Percentiles rank a stretch among this genome's conserved stretches.
Conservation (phyloP, 2,113 vertebrate genomes). For the Amazona vittata region DNA sequence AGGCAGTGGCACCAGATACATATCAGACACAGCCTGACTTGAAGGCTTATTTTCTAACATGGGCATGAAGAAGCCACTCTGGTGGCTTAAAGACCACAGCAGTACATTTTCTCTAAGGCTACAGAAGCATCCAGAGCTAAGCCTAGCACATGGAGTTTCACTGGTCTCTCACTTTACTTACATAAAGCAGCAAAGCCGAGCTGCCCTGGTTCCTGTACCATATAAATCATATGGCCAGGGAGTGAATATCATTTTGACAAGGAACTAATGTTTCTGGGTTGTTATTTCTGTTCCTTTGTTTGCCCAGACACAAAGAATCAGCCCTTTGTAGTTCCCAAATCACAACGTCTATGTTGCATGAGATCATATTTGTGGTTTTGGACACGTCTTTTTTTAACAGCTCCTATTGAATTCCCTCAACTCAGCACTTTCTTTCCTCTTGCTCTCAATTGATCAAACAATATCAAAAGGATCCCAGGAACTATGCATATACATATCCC, state of each 20-base stretch:
- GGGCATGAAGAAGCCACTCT: background rate
- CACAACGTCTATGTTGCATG: background rate
- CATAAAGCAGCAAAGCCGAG: background rate
- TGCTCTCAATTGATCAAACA: background rate
- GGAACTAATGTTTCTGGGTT: conserved; percentile 18
- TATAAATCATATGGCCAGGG: background rate
- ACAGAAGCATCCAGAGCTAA: background rate
- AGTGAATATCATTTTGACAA: background rate
- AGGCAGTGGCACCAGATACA: background rate
- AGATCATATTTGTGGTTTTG: conserved; percentile 34
- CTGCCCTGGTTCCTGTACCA: conserved; percentile 37
- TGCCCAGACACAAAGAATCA: conserved; percentile 28
- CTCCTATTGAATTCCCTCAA: background rate
- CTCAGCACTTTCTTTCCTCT: conserved; percentile 33
- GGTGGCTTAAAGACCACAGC: background rate
- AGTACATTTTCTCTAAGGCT: background rate
- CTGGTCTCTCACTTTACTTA: background rate
- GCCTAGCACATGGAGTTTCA: background rate
- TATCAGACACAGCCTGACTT: background rate
- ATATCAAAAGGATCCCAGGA: background rate
- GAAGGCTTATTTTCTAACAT: background rate
- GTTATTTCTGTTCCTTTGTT: conserved; percentile 57
- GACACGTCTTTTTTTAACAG: background rate
- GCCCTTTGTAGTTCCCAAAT: conserved; percentile 19
- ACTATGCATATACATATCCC: background rate